A percentile compares a stretch with the other conserved stretches of the same genome.
Evolutionary conservation across 2,888 invertebrate species (phyloP).

Genomic region (Drepana falcataria): DNA sequence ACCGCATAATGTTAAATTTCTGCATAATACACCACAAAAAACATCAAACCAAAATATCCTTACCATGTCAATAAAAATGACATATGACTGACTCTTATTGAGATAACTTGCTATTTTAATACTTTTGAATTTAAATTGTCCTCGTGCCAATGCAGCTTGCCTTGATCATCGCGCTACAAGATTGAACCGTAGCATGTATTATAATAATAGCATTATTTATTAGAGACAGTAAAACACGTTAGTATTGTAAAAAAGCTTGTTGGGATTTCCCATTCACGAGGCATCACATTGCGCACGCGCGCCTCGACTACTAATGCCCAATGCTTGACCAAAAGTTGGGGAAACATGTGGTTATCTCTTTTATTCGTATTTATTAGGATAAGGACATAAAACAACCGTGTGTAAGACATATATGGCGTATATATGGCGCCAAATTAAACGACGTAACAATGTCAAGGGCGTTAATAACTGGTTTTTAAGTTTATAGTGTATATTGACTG

Average conservation of each 20-base stretch:
- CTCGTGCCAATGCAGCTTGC: too few species aligned
- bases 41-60: too few species aligned
- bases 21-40: too few species aligned
- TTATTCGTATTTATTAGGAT: not conserved
- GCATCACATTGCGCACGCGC: conserved; percentile 15
- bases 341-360: not conserved
- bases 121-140: too few species aligned
- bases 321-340: not conserved
- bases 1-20: too few species aligned
- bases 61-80: too few species aligned
- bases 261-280: conserved; percentile 27
- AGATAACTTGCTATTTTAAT: too few species aligned
- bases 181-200: too few species aligned
- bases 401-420: not conserved
- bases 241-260: conserved; percentile 12
- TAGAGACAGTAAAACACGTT: conserved; percentile 12
- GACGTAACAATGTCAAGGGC: conserved; percentile 1
- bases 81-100: too few species aligned
- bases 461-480: not conserved
- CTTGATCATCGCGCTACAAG: too few species aligned
- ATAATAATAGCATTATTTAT: conserved; percentile 9
- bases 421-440: not conserved
- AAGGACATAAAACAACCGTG: too few species aligned
- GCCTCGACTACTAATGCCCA: not conserved
- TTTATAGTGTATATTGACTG: not conserved